A percentile compares a stretch with the other conserved stretches of the same genome.
Evolutionary conservation across 35 echinoderm and acorn worm species (phyloP).

Genomic region (Holothuria glaberrima): DNA sequence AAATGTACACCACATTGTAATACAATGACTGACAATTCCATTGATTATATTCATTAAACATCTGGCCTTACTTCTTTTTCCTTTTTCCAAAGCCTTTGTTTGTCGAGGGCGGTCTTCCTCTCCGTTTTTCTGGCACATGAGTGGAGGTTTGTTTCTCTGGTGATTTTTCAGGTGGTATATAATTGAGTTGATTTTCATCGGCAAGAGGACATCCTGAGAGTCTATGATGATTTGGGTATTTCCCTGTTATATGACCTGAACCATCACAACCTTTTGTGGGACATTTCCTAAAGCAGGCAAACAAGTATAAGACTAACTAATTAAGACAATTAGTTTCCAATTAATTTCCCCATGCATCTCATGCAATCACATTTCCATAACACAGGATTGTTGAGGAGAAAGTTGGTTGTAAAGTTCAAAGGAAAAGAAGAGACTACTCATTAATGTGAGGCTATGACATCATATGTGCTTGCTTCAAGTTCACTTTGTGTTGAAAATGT

Average conservation of each 20-base stretch:
- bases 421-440: no score
- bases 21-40: no score
- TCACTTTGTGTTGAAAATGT: no score
- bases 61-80: slow-evolving; percentile 68
- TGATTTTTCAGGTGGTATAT: slow-evolving; percentile 13
- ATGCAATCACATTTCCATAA: no score
- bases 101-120: slow-evolving; percentile 79
- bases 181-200: slow-evolving; percentile 71
- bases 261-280: slow-evolving; percentile 94
- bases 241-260: slow-evolving; percentile 92
- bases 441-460: no score
- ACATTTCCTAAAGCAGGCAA: slow-evolving; percentile 73
- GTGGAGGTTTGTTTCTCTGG: neutral
- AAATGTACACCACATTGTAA: neutral
- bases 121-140: slow-evolving; percentile 15
- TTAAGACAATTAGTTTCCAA: no score
- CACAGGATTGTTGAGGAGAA: no score
- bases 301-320: neutral
- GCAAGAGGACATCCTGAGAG: slow-evolving; percentile 93
- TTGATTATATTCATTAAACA: no score
- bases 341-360: no score
- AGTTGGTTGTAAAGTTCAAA: no score
- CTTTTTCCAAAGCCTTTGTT: slow-evolving; percentile 61
- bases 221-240: slow-evolving; percentile 88
- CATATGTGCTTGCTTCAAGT: no score